Evolutionary conservation across 2,113 vertebrate genomes (phyloP).

Genomic region (Clarias magur): DNA sequence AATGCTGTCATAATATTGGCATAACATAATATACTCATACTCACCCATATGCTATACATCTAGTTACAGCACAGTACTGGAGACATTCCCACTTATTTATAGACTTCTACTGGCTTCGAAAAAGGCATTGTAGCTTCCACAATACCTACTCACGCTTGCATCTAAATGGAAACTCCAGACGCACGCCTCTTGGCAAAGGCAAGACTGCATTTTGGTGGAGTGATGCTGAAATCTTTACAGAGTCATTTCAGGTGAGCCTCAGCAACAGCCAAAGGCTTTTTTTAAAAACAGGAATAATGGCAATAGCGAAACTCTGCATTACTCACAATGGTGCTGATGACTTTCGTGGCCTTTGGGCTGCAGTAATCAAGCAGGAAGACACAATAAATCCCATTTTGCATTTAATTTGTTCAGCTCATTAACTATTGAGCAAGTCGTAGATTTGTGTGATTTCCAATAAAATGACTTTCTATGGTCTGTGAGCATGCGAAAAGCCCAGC

Average conservation of each 20-base stretch:
- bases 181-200: not conserved
- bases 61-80: not conserved
- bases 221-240: conserved; percentile 8
- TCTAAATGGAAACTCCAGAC: not conserved
- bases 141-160: not conserved
- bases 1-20: not conserved
- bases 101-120: not conserved
- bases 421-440: conserved; percentile 73
- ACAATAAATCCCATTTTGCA: conserved; percentile 69
- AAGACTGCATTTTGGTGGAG: not conserved
- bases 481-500: conserved; percentile 56
- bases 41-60: not conserved
- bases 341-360: conserved; percentile 40
- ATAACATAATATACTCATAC: not conserved
- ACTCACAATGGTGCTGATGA: conserved; percentile 32
- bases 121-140: conserved; percentile 3
- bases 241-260: conserved; percentile 21
- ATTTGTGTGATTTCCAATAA: conserved; percentile 73
- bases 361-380: conserved; percentile 59
- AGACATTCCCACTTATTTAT: not conserved
- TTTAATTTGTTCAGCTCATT: conserved; percentile 76
- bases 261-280: not conserved
- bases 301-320: conserved; percentile 17
- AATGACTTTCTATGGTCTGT: conserved; percentile 61
- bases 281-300: conserved; percentile 7